Base-by-base conservation (phyloP, 2,797 vertebrate genomes). In the Nyctibius grandis region DNA sequence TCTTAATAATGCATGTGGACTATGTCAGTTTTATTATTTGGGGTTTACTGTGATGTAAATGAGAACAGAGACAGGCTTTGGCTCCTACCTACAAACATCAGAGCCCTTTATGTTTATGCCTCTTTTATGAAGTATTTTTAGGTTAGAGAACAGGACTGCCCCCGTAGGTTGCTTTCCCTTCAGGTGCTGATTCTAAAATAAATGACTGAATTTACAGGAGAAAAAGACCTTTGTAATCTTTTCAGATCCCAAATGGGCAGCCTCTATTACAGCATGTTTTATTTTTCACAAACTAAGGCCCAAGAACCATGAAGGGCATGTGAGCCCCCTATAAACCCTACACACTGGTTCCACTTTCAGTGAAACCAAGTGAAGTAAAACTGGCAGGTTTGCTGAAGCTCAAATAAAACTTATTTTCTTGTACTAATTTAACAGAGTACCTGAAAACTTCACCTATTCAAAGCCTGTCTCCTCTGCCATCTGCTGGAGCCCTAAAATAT, bases 381-480 rank as follows among this genome's bases (percentile, higher is more conserved):
- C 84, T 50, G 38, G 68, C 64, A 82, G 36, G 75, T 87, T 77
- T 93, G 61, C 68, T 77, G 68, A 83, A 92, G 63, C 53, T 57
- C 60, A 92, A 91, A 87, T 53, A 77, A 92, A 92, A 87, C 48
- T 89, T 67, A 53, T 25, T 82, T 89, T 91, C 81, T 53, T 83
- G 36, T 68, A 50, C 53, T 92, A 78, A 88, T 94, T 89, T 94
- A 85, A 91, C 10, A 4, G 38, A 68, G 72, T 65, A 92, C 84
- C 84, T 89, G 81, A 83, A 67, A 96, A 59, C 25, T 70, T 92
- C 64, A 88, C 57, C 84, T 87, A 42, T 38, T 75, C 45, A 91
- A 95, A 95, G n/a, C 14, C 91, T 94, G 72, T 56, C 94, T 96
- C 88, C 94, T 95, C 94, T 96, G 95, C 92, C 96, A 97, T 83